phyloP scores from a whole-genome alignment of 2,888 invertebrate genomes.

The Drosophila engyochracea region DNA sequence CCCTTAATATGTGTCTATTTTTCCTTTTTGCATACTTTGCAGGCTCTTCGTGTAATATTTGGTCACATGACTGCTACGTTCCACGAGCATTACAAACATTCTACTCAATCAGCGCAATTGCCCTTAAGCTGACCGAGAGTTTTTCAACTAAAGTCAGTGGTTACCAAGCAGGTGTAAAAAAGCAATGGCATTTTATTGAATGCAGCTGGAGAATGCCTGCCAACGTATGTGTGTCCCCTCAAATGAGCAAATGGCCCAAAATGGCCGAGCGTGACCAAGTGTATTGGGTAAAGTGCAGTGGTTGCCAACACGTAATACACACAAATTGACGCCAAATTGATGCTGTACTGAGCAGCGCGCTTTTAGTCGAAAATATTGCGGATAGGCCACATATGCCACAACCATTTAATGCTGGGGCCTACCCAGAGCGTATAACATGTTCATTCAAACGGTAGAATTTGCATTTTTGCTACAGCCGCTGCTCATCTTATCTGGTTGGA shows the following conservation, averaged over 20 bases:
- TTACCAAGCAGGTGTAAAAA: slow-evolving; percentile 15
- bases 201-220: slow-evolving; percentile 32
- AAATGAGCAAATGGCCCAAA: slow-evolving; percentile 29
- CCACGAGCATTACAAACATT: slow-evolving; percentile 35
- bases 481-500: slow-evolving; percentile 17
- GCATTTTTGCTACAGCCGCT: slow-evolving; percentile 39
- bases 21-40: neutral
- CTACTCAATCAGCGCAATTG: slow-evolving; percentile 40
- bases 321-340: slow-evolving; percentile 29
- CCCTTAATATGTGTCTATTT: slow-evolving; percentile 22
- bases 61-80: slow-evolving; percentile 33
- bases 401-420: neutral
- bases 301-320: slow-evolving; percentile 54
- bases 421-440: slow-evolving; percentile 27
- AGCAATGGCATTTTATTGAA: slow-evolving; percentile 48
- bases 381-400: slow-evolving; percentile 46
- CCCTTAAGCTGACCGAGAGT: slow-evolving; percentile 5
- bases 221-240: slow-evolving; percentile 21
- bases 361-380: slow-evolving; percentile 48
- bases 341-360: slow-evolving; percentile 18
- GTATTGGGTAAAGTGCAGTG: slow-evolving; percentile 35
- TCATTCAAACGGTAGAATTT: slow-evolving; percentile 62
- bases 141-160: slow-evolving; percentile 24
- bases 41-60: slow-evolving; percentile 24
- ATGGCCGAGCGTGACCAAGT: slow-evolving; percentile 56